Conservation (phyloP, 2,888 invertebrate genomes). For the Sylvicola cinctus region DNA sequence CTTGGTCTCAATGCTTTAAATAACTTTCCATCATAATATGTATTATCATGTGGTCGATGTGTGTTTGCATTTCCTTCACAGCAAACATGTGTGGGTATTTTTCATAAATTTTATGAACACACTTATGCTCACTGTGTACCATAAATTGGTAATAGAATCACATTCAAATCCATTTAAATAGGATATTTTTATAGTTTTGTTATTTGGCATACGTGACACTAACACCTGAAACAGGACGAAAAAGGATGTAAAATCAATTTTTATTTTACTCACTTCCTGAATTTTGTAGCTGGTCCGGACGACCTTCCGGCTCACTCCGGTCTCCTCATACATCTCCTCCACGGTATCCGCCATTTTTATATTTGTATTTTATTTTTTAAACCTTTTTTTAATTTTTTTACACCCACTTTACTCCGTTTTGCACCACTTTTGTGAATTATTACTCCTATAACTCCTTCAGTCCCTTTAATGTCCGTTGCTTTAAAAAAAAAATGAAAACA, state of each 20-base stretch:
- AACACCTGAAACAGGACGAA: background rate
- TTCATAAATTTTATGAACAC: too few species aligned
- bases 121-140: too few species aligned
- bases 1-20: slow-evolving; percentile 2
- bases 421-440: too few species aligned
- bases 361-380: background rate
- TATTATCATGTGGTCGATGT: too few species aligned
- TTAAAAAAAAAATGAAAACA: background rate
- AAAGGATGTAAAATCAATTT: background rate
- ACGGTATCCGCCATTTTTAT: slow-evolving; percentile 20
- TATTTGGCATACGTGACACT: background rate
- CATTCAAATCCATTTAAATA: background rate
- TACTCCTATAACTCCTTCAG: too few species aligned
- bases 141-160: too few species aligned
- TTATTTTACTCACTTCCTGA: slow-evolving; percentile 11
- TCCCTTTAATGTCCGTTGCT: too few species aligned
- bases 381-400: too few species aligned
- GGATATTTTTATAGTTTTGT: background rate
- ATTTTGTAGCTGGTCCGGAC: slow-evolving; percentile 17
- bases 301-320: slow-evolving; percentile 22
- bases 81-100: too few species aligned
- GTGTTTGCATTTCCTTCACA: too few species aligned
- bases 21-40: background rate
- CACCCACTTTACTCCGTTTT: too few species aligned
- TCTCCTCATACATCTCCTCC: slow-evolving; percentile 11